Evolutionary conservation across 2,797 vertebrate genomes (phyloP).

Genomic region (Paedocypris micromegethes): DNA sequence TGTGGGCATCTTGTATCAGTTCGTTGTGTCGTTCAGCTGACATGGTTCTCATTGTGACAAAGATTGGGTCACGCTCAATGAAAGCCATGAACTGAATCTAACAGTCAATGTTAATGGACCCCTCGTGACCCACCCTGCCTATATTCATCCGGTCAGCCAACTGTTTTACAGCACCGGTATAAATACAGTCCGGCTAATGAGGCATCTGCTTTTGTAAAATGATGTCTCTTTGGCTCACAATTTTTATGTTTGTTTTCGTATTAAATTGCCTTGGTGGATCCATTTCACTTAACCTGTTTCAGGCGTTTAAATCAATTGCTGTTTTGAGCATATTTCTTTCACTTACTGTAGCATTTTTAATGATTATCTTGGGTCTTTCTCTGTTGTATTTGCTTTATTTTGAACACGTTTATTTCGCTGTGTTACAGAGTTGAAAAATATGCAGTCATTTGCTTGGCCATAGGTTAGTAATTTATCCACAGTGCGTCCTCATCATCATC

Average conservation of each 20-base stretch:
- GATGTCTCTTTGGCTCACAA: slow-evolving; percentile 4
- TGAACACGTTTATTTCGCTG: no score
- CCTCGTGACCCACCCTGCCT: slow-evolving; percentile 44
- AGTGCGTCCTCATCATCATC: no score
- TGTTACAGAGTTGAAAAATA: no score
- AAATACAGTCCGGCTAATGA: slow-evolving; percentile 26
- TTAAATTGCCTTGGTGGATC: slow-evolving; percentile 31
- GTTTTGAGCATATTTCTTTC: no score
- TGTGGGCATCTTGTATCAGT: slow-evolving; percentile 16
- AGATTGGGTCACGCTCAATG: slow-evolving; percentile 51
- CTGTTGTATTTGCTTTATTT: no score
- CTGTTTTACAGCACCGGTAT: slow-evolving; percentile 25
- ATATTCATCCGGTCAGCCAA: slow-evolving; percentile 8
- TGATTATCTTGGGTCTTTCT: no score
- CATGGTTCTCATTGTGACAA: slow-evolving; percentile 25
- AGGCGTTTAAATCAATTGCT: background rate
- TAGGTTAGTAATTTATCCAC: no score
- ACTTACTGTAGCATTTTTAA: no score
- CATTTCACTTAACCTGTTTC: slow-evolving; percentile 20
- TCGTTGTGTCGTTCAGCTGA: slow-evolving; percentile 46
- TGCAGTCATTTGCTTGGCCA: no score
- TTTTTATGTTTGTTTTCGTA: slow-evolving; percentile 26
- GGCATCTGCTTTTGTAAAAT: slow-evolving; percentile 36
- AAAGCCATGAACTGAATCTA: slow-evolving; percentile 60
- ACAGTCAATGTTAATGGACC: slow-evolving; percentile 56